A percentile compares a stretch with the other conserved stretches of the same genome.
Conservation (phyloP, 2,797 vertebrate genomes). For the Pelodytes ibericus region DNA sequence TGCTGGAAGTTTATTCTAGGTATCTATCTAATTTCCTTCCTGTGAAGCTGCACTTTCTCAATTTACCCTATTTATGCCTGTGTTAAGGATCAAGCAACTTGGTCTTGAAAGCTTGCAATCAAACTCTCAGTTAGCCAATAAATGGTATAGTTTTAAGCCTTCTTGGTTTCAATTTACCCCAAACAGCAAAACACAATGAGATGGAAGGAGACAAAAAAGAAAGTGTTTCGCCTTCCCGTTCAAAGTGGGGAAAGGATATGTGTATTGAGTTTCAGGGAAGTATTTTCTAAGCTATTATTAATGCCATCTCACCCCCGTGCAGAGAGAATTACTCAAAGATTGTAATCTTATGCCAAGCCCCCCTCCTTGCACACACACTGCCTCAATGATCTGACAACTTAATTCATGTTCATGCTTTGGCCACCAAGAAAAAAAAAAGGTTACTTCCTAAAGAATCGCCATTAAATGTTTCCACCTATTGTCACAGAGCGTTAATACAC, state of each 20-base stretch:
- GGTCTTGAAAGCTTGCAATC: too few relatives aligned
- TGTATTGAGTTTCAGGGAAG: not conserved
- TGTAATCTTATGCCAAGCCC: conserved; percentile 26
- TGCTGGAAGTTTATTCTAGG: too few relatives aligned
- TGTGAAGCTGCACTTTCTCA: too few relatives aligned
- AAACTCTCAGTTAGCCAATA: too few relatives aligned
- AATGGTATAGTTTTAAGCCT: too few relatives aligned
- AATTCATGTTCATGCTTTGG: conserved; percentile 49
- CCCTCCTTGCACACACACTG: not conserved
- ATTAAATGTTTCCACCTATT: conserved; percentile 52
- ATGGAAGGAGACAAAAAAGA: not conserved
- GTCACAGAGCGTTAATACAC: conserved; percentile 46
- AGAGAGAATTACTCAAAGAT: conserved; percentile 20
- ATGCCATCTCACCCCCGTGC: not conserved
- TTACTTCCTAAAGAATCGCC: conserved; percentile 39
- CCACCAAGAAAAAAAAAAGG: conserved; percentile 25
- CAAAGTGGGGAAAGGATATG: not conserved
- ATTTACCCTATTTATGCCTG: too few relatives aligned
- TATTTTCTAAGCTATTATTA: conserved; percentile 16
- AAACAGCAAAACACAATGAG: not conserved
- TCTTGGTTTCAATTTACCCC: too few relatives aligned
- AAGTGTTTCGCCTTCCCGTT: not conserved
- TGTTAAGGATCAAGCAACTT: too few relatives aligned
- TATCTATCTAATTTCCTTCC: too few relatives aligned
- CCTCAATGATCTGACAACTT: conserved; percentile 38